A percentile compares a stretch with the other conserved stretches of the same genome.
phyloP scores from a whole-genome alignment of 92 coral and sea anemone genomes.

The Meandrina meandrites region DNA sequence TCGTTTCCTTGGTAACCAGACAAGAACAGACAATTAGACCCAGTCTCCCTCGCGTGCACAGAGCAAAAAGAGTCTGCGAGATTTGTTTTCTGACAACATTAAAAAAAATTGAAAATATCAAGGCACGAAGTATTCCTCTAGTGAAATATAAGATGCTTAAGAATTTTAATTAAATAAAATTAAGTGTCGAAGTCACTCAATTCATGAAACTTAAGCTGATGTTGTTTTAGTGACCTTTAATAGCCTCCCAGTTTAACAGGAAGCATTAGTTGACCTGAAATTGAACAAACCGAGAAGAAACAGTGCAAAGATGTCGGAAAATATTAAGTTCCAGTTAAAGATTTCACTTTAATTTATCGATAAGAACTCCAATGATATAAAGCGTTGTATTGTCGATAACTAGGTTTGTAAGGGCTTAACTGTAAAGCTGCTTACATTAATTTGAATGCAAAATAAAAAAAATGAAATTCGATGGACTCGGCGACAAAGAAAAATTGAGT shows the following conservation, averaged over 20 bases:
- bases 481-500: background rate
- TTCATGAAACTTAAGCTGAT: background rate
- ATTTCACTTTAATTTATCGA: too few relatives aligned
- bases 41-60: background rate
- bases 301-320: background rate
- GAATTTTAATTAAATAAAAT: background rate
- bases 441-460: too few relatives aligned
- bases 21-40: background rate
- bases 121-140: too few relatives aligned
- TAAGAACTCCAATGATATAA: background rate
- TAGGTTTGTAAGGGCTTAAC: too few relatives aligned
- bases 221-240: background rate
- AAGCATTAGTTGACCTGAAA: background rate
- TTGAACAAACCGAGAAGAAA: background rate
- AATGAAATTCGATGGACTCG: background rate
- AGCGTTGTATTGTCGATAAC: background rate
- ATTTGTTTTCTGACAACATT: too few relatives aligned
- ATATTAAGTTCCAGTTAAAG: too few relatives aligned
- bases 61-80: too few relatives aligned
- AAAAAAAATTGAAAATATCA: too few relatives aligned
- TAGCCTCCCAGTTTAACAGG: background rate
- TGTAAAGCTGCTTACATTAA: too few relatives aligned
- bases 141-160: background rate
- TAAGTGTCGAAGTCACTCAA: too few relatives aligned
- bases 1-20: constrained; percentile 36